Percentiles rank a stretch among this genome's conserved stretches.
phyloP scores from a whole-genome alignment of 2,888 invertebrate species.

The Spodoptera exigua region DNA sequence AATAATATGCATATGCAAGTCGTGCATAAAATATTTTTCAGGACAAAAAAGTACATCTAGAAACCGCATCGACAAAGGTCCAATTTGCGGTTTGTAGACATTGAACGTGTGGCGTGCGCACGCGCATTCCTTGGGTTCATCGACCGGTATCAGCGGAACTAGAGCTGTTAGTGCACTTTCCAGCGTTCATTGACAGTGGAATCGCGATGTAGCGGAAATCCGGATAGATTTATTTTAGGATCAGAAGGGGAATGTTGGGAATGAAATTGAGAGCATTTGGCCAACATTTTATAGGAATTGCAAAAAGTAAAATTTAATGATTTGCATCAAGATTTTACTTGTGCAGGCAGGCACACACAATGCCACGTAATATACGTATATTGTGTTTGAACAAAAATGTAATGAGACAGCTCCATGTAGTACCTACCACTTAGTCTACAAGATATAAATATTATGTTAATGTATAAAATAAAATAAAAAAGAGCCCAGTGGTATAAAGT shows the following conservation, averaged over 20 bases:
- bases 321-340: no score
- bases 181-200: slow-evolving; percentile 57
- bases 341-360: no score
- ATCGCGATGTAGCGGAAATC: slow-evolving; percentile 49
- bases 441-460: no score
- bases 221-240: slow-evolving; percentile 17
- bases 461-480: no score
- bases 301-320: no score
- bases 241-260: neutral
- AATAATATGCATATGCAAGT: no score
- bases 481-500: no score
- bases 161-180: slow-evolving; percentile 60
- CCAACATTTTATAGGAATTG: neutral
- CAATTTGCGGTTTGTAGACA: slow-evolving; percentile 9
- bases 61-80: slow-evolving; percentile 8
- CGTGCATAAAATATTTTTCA: no score
- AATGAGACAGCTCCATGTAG: no score
- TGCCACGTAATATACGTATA: no score
- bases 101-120: slow-evolving; percentile 26
- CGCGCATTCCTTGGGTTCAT: slow-evolving; percentile 62
- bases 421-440: no score
- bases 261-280: slow-evolving; percentile 16
- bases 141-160: slow-evolving; percentile 63
- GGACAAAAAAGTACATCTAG: neutral
- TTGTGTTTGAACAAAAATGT: no score